Evolutionary conservation across 2,113 vertebrate genomes (phyloP), one percentile per base, ranked within the genome.

Genomic region (Caranx melampygus): DNA sequence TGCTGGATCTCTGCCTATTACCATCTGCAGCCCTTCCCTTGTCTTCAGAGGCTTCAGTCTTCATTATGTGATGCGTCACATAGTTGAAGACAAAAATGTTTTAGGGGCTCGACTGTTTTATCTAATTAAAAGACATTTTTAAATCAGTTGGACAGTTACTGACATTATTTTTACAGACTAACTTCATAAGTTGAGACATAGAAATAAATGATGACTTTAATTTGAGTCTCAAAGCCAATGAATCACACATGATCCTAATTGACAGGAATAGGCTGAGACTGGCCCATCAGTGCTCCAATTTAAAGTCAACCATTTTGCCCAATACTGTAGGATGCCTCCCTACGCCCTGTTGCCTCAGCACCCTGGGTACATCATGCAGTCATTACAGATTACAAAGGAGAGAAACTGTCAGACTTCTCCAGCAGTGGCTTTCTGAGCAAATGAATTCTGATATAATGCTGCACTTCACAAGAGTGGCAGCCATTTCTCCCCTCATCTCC

Each of bases 241-340:
- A 74, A 66, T 86, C 64, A 47, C 55, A 57, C 7, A 3, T 68
- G 72, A 87, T 82, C 26, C 16, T 57, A 55, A 65, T 70, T 77
- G 75, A 86, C 55, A 86, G 61, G 69, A 86, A 78, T 26, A 59
- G 72, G 65, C 40, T 65, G 35, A 82, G 78, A 42, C 18, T 37
- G 57, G n/a, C 45, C 54, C 37, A 16, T 75, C 59, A 73, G 34
- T 71, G 21, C 26, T 35, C 11, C 52, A 52, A 76, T 77, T 81
- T 55, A 20, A 74, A 76, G 74, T 63, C 3, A 52, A 70, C 52
- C 10, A 20, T 60, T 55, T 72, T 71, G 34, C 35, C 54, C 2
- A 59, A 8, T 51, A 15, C 35, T 55, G 42, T 37, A n/a, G 21
- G 63, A 52, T 35, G 4, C 52, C 10, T 35, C 3, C 52, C 10